Conservation (phyloP, 2,888 invertebrate species). For the Lordiphosa fenestrarum region DNA sequence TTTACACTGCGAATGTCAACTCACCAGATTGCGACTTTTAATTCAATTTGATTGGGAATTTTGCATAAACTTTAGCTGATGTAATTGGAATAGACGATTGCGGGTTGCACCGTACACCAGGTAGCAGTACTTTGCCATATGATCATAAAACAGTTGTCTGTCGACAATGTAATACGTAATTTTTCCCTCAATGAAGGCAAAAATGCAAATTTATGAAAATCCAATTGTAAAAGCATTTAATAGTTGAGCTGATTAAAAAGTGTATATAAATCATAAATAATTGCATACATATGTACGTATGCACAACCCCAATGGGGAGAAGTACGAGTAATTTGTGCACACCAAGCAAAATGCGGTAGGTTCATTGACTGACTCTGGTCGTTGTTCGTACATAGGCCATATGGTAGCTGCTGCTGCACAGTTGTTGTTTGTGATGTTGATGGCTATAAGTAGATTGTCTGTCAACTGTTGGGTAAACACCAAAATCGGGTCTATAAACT, state of each 20-base stretch:
- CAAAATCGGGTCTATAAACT: constrained; percentile 11
- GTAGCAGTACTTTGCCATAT: constrained; percentile 1
- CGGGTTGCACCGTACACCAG: constrained; percentile 2
- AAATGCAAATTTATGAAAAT: constrained; percentile 1
- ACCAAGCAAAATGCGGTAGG: constrained; percentile 26
- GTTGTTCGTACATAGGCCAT: constrained; percentile 7
- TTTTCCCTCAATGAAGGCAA: constrained; percentile 5
- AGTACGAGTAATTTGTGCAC: constrained; percentile 20
- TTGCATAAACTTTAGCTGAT: constrained; percentile 29
- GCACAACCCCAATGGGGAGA: constrained; percentile 1
- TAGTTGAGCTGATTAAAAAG: neutral
- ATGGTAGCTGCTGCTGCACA: constrained; percentile 1
- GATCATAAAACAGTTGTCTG: no score
- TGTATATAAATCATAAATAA: neutral
- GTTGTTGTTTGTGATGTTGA: constrained; percentile 5
- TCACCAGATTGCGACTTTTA: constrained; percentile 4
- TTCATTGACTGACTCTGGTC: constrained; percentile 30
- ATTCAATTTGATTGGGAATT: constrained; percentile 14
- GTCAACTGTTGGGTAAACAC: constrained; percentile 2
- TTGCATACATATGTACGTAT: neutral
- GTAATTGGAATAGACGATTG: constrained; percentile 32
- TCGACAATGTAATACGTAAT: neutral
- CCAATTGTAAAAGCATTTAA: neutral
- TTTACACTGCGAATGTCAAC: neutral
- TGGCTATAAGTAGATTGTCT: constrained; percentile 8